A percentile compares a stretch with the other conserved stretches of the same genome.
phyloP scores from a whole-genome alignment of 1,140 invertebrate genomes.

The Drosophila kohkoa region DNA sequence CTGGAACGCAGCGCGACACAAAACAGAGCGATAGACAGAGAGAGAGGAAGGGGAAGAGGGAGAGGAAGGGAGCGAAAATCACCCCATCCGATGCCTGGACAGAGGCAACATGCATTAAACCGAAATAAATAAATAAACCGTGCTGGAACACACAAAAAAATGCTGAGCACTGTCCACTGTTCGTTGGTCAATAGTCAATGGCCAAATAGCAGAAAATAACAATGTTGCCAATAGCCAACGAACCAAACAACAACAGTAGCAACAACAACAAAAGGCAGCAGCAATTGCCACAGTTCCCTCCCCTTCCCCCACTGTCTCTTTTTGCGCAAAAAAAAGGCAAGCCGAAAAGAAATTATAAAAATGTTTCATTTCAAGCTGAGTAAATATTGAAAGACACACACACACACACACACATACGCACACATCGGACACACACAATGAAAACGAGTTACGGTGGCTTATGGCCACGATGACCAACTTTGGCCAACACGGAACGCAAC shows the following conservation, averaged over 20 bases:
- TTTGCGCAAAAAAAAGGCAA: slow-evolving; percentile 22
- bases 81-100: background rate
- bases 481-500: slow-evolving; percentile 24
- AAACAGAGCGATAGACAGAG: slow-evolving; percentile 1
- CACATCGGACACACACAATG: slow-evolving; percentile 17
- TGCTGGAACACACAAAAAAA: slow-evolving; percentile 42
- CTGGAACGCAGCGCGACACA: slow-evolving; percentile 44
- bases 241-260: slow-evolving; percentile 73
- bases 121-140: slow-evolving; percentile 79
- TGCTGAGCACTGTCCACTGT: slow-evolving; percentile 44
- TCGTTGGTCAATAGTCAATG: slow-evolving; percentile 76
- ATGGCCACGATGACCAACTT: slow-evolving; percentile 42
- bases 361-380: slow-evolving; percentile 70
- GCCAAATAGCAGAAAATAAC: slow-evolving; percentile 80
- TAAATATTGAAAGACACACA: slow-evolving; percentile 66
- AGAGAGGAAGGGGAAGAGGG: background rate
- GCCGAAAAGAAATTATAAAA: slow-evolving; percentile 74
- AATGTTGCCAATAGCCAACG: slow-evolving; percentile 81
- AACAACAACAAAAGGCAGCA: slow-evolving; percentile 43
- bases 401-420: slow-evolving; percentile 21
- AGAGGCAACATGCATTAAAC: slow-evolving; percentile 70
- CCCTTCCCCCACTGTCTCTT: no score
- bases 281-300: slow-evolving; percentile 9
- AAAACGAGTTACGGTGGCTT: slow-evolving; percentile 27
- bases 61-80: background rate